These are phyloP conservation scores for Eptatretus atami DNA, from an alignment of 2,797 vertebrate genomes.

Conservation along the genomic window DNA sequence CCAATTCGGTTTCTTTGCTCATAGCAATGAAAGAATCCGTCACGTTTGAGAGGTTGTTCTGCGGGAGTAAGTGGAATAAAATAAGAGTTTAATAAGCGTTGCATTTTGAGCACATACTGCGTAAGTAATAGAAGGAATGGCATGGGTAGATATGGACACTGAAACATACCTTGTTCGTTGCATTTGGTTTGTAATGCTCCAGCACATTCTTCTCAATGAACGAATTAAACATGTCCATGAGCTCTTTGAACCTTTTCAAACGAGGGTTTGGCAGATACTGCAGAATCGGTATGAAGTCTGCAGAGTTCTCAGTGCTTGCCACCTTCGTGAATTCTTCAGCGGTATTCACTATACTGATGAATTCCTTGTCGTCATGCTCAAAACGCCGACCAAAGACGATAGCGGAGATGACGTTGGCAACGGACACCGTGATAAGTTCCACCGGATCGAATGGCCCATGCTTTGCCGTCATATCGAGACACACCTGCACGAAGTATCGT, in stretches of 20 bases:
- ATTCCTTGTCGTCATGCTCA: slow-evolving; percentile 28
- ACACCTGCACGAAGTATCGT: slow-evolving; percentile 18
- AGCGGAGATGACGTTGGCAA: slow-evolving; percentile 47
- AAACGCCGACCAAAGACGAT: slow-evolving; percentile 59
- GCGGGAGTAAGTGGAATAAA: slow-evolving; percentile 7
- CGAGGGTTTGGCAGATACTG: slow-evolving; percentile 19
- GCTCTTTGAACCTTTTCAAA: slow-evolving; percentile 22
- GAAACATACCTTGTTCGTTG: too few species aligned
- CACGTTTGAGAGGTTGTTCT: slow-evolving; percentile 54
- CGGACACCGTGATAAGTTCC: slow-evolving; percentile 34
- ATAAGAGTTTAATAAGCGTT: too few species aligned
- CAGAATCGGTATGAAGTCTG: slow-evolving; percentile 51
- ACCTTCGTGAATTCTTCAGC: slow-evolving; percentile 29
- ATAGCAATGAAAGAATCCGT: slow-evolving; percentile 55
- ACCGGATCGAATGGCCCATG: slow-evolving; percentile 25
- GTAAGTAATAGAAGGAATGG: too few species aligned
- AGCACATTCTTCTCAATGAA: slow-evolving; percentile 28
- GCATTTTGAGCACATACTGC: too few species aligned
- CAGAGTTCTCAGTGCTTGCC: slow-evolving; percentile 22
- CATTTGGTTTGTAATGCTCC: slow-evolving; percentile 24
- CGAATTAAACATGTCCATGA: slow-evolving; percentile 19
- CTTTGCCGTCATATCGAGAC: slow-evolving; percentile 20
- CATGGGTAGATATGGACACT: too few species aligned
- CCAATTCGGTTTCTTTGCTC: slow-evolving; percentile 31
- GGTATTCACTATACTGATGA: slow-evolving; percentile 26